phyloP scores from a whole-genome alignment of 2,797 vertebrate species.

The Microchirus variegatus region DNA sequence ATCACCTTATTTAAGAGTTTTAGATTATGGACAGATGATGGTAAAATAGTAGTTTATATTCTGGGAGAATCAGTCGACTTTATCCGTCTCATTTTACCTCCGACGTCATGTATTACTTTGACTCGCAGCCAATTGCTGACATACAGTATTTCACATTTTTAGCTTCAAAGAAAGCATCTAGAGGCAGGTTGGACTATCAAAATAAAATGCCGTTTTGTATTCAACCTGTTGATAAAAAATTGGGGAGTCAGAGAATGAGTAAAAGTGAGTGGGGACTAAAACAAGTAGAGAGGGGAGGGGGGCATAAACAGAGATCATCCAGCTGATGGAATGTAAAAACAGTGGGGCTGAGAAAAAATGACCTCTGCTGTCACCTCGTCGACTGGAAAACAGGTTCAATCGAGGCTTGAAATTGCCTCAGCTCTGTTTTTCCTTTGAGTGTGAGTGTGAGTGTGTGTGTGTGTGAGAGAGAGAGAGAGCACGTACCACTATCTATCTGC shows the following conservation, averaged over 20 bases:
- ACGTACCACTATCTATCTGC: conserved; percentile 1
- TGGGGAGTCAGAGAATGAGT: neutral
- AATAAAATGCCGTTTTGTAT: neutral
- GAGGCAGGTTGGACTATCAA: neutral
- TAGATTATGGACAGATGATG: conserved; percentile 38
- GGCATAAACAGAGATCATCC: conserved; percentile 31
- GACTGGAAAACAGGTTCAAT: conserved; percentile 56
- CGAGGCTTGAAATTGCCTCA: conserved; percentile 60
- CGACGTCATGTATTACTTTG: conserved; percentile 4
- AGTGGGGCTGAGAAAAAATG: conserved; percentile 29
- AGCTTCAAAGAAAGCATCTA: neutral
- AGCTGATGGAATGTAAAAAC: conserved; percentile 38
- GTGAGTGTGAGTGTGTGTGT: conserved; percentile 19
- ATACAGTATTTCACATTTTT: too few relatives aligned
- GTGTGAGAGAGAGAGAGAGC: conserved; percentile 5
- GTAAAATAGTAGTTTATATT: conserved; percentile 54
- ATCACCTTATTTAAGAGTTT: conserved; percentile 44
- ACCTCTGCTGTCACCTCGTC: conserved; percentile 53
- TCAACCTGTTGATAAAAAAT: neutral
- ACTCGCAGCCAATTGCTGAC: neutral
- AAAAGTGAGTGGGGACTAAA: conserved; percentile 2
- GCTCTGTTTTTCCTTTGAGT: conserved; percentile 23
- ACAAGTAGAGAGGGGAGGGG: neutral
- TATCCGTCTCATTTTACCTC: conserved; percentile 15
- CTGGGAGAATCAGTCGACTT: conserved; percentile 13